Percentiles rank a stretch among this genome's conserved stretches.
Evolutionary conservation across 1,140 invertebrate genomes (phyloP).

Genomic region (Drosophila serrata): DNA sequence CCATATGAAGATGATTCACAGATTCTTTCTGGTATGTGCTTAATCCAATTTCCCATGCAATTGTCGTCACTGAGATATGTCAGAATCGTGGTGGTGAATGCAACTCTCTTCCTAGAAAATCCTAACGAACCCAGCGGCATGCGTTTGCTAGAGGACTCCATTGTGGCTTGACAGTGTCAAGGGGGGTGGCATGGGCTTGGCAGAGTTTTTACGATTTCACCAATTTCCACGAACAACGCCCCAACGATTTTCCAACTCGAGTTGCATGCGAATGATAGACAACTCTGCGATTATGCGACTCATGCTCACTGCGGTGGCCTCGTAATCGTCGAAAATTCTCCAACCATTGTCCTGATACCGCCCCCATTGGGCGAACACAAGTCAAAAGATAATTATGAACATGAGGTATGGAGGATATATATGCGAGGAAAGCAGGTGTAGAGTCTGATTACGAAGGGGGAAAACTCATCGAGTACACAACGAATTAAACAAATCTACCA

Average conservation of each 20-base stretch:
- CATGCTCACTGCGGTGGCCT: slow-evolving; percentile 54
- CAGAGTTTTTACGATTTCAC: slow-evolving; percentile 31
- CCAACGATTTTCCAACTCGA: slow-evolving; percentile 29
- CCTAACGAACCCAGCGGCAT: slow-evolving; percentile 1
- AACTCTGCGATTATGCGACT: slow-evolving; percentile 24
- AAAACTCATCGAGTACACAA: neutral
- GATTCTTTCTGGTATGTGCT: slow-evolving; percentile 57
- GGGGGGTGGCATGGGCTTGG: neutral
- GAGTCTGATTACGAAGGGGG: slow-evolving; percentile 5
- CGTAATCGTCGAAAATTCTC: slow-evolving; percentile 66
- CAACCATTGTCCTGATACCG: slow-evolving; percentile 17
- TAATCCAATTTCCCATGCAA: slow-evolving; percentile 79
- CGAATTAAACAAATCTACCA: slow-evolving; percentile 24
- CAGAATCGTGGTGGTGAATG: slow-evolving; percentile 3
- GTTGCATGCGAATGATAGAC: slow-evolving; percentile 27
- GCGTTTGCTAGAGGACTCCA: slow-evolving; percentile 51
- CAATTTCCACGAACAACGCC: slow-evolving; percentile 11
- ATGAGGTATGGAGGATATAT: neutral
- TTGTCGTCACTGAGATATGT: slow-evolving; percentile 67
- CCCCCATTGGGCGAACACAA: slow-evolving; percentile 18
- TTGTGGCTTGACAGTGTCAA: slow-evolving; percentile 62
- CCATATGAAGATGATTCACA: slow-evolving; percentile 6
- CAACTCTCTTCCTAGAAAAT: slow-evolving; percentile 1
- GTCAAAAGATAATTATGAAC: slow-evolving; percentile 53
- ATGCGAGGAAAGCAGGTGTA: slow-evolving; percentile 29